These are phyloP conservation scores for Pimephales promelas DNA, from an alignment of 2,113 vertebrate genomes.

Conservation along the genomic window DNA sequence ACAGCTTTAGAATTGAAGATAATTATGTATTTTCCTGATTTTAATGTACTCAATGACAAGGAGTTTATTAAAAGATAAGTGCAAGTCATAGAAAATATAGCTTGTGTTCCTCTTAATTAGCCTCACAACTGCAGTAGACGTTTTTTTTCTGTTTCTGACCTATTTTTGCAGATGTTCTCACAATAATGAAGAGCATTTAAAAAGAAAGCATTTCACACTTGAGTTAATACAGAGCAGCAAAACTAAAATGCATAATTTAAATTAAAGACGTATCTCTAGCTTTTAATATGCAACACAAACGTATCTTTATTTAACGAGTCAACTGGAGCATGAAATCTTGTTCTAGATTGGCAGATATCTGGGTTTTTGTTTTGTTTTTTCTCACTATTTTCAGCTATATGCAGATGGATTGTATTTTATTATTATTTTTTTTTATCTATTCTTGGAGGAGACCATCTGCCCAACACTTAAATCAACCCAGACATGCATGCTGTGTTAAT, in stretches of 20 bases:
- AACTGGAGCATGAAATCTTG: slow-evolving; percentile 85
- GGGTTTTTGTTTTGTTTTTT: slow-evolving; percentile 67
- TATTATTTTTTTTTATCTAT: not conserved
- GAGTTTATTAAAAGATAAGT: not conserved
- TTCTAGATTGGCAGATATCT: slow-evolving; percentile 73
- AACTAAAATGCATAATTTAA: slow-evolving; percentile 11
- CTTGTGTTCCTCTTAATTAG: not conserved
- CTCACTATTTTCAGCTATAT: not conserved
- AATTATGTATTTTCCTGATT: not conserved
- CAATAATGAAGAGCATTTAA: slow-evolving; percentile 9
- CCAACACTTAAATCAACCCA: not conserved
- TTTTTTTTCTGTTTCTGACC: slow-evolving; percentile 12
- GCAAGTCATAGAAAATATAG: not conserved
- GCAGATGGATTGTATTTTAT: not conserved
- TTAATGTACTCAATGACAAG: not conserved
- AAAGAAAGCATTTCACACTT: slow-evolving; percentile 12
- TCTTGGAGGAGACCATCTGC: not conserved
- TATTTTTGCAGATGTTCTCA: slow-evolving; percentile 31
- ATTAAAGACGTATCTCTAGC: slow-evolving; percentile 56
- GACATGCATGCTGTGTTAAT: not conserved
- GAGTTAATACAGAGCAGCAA: slow-evolving; percentile 22
- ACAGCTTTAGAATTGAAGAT: not conserved
- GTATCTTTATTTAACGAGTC: slow-evolving; percentile 88
- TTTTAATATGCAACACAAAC: slow-evolving; percentile 71
- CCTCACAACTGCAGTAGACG: not conserved